Percentiles rank a stretch among this genome's conserved stretches.
Evolutionary conservation across 2,888 invertebrate genomes (phyloP).

Genomic region (Barypeithes pellucidus): DNA sequence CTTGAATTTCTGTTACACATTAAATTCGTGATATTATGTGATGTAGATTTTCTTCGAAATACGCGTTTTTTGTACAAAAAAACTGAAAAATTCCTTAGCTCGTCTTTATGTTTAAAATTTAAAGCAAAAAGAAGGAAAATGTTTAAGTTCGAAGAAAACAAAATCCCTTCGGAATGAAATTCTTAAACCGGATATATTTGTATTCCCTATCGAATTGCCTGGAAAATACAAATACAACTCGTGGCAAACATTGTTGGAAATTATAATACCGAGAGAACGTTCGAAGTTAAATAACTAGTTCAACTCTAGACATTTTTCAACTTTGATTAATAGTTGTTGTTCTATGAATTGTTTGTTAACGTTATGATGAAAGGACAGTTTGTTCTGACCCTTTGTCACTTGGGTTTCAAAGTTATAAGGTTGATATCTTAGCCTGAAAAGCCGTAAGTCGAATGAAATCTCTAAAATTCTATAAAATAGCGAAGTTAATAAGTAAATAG

Average conservation of each 20-base stretch:
- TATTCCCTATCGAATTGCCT: conserved; percentile 18
- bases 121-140: not conserved
- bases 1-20: too few relatives aligned
- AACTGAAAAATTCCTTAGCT: not conserved
- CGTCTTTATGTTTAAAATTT: not conserved
- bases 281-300: conserved; percentile 2
- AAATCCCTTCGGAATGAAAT: conserved; percentile 9
- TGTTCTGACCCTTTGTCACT: too few relatives aligned
- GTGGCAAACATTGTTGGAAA: conserved; percentile 13
- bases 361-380: too few relatives aligned
- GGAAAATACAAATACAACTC: conserved; percentile 24
- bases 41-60: too few relatives aligned
- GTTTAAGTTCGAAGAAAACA: conserved; percentile 15
- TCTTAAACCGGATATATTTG: conserved; percentile 19
- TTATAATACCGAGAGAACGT: conserved; percentile 11
- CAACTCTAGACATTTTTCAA: conserved; percentile 2
- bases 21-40: too few relatives aligned
- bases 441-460: too few relatives aligned
- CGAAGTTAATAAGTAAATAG: too few relatives aligned
- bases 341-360: too few relatives aligned
- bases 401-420: too few relatives aligned
- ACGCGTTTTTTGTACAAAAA: too few relatives aligned
- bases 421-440: too few relatives aligned
- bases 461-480: too few relatives aligned
- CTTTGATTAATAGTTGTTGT: not conserved